Percentiles rank a stretch among this genome's conserved stretches.
phyloP scores from a whole-genome alignment of 2,113 vertebrate species.

The Grammomys surdaster region DNA sequence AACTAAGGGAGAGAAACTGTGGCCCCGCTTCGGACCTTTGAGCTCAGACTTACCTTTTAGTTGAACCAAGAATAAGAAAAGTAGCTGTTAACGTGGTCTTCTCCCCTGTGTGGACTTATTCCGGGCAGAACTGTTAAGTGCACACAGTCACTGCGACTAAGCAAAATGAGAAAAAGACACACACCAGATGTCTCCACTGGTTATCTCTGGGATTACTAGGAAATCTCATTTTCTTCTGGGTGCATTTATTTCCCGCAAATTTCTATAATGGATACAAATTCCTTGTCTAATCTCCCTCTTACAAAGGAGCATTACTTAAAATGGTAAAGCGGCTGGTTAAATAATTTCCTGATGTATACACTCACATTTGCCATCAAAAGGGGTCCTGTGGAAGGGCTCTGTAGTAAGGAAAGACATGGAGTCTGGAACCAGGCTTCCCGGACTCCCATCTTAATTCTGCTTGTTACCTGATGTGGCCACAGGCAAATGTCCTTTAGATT shows the following conservation, averaged over 20 bases:
- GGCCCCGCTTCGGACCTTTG: not conserved
- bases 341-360: not conserved
- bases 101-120: not conserved
- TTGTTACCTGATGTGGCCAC: not conserved
- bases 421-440: not conserved
- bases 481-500: not conserved
- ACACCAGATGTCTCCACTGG: not conserved
- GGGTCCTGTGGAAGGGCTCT: not conserved
- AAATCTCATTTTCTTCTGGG: conserved; percentile 46
- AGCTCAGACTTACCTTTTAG: not conserved
- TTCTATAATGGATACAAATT: not conserved
- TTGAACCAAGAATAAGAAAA: not conserved
- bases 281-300: not conserved
- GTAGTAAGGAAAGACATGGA: not conserved
- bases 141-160: not conserved
- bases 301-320: not conserved
- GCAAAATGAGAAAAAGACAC: not conserved
- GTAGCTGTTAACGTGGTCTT: not conserved
- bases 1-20: not conserved
- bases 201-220: not conserved
- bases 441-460: not conserved
- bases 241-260: conserved; percentile 9
- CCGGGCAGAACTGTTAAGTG: not conserved
- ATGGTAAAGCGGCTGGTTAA: not conserved
- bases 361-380: not conserved